These are phyloP conservation scores for Tethea ocularis DNA, from an alignment of 2,888 invertebrate species.

Conservation along the genomic window DNA sequence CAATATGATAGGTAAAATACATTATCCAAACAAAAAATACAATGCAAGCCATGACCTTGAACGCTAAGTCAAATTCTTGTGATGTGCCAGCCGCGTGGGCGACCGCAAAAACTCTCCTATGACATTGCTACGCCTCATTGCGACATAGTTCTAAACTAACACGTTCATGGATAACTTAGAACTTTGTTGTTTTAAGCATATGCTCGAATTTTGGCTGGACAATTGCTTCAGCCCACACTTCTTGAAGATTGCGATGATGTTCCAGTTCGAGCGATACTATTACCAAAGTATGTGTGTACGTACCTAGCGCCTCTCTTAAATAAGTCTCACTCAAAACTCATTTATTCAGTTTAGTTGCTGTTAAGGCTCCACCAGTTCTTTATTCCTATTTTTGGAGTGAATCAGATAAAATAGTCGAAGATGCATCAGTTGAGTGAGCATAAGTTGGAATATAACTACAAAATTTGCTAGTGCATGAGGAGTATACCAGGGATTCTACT, in stretches of 20 bases:
- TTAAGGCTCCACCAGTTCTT: too few relatives aligned
- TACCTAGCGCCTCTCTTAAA: too few relatives aligned
- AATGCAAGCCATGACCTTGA: conserved; percentile 75
- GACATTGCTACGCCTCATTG: conserved; percentile 63
- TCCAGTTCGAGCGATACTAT: conserved; percentile 38
- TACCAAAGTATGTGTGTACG: too few relatives aligned
- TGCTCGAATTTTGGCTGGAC: conserved; percentile 73
- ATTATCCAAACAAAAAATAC: conserved; percentile 67
- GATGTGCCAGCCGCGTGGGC: conserved; percentile 73
- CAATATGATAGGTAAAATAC: conserved; percentile 55
- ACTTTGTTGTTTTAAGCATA: conserved; percentile 55
- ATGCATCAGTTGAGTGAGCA: too few relatives aligned
- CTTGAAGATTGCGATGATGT: conserved; percentile 38
- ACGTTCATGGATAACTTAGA: conserved; percentile 38
- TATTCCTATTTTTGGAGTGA: too few relatives aligned
- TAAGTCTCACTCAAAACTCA: too few relatives aligned
- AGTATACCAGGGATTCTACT: too few relatives aligned
- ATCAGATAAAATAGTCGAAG: too few relatives aligned
- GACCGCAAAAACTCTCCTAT: conserved; percentile 82
- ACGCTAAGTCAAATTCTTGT: conserved; percentile 80
- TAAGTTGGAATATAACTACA: too few relatives aligned
- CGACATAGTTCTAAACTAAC: conserved; percentile 57
- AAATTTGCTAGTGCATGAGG: too few relatives aligned
- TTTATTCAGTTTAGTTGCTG: too few relatives aligned
- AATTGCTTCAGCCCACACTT: conserved; percentile 78